Percentiles rank a stretch among this genome's conserved stretches.
phyloP scores from a whole-genome alignment of 53 echinoderm and acorn worm genomes.

The Antedon mediterranea region DNA sequence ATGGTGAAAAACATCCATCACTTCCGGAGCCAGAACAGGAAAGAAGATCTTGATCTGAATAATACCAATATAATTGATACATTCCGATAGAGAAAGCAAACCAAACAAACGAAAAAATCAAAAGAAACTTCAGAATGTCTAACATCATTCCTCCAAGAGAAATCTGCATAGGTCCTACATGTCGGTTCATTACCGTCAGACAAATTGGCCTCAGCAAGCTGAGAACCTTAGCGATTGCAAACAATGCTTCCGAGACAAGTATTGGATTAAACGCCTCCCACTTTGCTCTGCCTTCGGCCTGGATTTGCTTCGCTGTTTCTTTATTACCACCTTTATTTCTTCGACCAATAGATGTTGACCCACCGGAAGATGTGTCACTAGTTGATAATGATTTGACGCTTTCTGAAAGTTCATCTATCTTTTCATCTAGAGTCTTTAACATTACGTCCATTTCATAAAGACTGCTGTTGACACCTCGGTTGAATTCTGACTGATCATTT shows the following conservation, averaged over 20 bases:
- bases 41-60: slow-evolving; percentile 19
- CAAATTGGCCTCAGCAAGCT: slow-evolving; percentile 87
- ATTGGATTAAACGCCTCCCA: slow-evolving; percentile 62
- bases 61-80: slow-evolving; percentile 93
- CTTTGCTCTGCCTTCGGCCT: slow-evolving; percentile 12
- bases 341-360: slow-evolving; percentile 8
- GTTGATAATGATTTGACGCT: not conserved
- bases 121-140: slow-evolving; percentile 90
- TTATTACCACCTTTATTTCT: slow-evolving; percentile 3
- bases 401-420: not conserved
- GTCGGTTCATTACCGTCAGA: slow-evolving; percentile 88
- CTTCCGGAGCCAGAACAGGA: not conserved
- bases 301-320: not conserved
- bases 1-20: not conserved
- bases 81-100: slow-evolving; percentile 97
- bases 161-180: slow-evolving; percentile 99
- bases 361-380: not conserved
- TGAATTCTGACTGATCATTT: not conserved
- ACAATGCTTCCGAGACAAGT: slow-evolving; percentile 76
- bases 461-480: not conserved
- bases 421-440: not conserved
- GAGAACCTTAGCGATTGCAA: slow-evolving; percentile 90
- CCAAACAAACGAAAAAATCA: slow-evolving; percentile 92
- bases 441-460: not conserved
- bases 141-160: slow-evolving; percentile 98